These are phyloP conservation scores for Drosophila pegasa DNA, from an alignment of 2,888 invertebrate species.

Conservation along the genomic window DNA sequence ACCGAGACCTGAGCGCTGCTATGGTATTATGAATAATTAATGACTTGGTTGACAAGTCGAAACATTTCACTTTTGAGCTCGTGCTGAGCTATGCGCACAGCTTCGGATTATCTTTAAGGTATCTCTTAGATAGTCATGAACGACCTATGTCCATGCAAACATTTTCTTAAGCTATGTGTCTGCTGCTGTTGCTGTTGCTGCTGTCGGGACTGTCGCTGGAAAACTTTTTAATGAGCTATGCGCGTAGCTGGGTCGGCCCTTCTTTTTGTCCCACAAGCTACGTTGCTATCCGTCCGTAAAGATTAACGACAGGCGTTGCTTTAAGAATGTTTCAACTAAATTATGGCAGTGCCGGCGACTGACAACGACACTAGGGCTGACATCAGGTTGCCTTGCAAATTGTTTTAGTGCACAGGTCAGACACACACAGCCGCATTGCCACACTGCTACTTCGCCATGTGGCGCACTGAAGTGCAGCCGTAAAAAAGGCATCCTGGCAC, in stretches of 20 bases:
- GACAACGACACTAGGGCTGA: constrained; percentile 66
- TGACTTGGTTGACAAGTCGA: constrained; percentile 55
- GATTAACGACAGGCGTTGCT: constrained; percentile 65
- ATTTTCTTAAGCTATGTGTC: constrained; percentile 70
- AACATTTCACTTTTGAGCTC: constrained; percentile 64
- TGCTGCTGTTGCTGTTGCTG: constrained; percentile 46
- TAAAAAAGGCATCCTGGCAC: constrained; percentile 62
- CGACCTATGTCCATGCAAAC: constrained; percentile 47
- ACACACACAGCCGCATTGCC: constrained; percentile 44
- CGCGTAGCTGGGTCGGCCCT: constrained; percentile 36
- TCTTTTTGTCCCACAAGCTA: not conserved
- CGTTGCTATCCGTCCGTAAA: constrained; percentile 30
- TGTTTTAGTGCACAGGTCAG: constrained; percentile 79
- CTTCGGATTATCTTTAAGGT: constrained; percentile 65
- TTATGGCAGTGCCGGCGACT: constrained; percentile 57
- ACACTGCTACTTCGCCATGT: constrained; percentile 59
- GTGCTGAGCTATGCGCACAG: constrained; percentile 18
- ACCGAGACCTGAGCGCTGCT: constrained; percentile 17
- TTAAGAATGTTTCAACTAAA: constrained; percentile 79
- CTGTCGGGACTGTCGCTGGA: constrained; percentile 56
- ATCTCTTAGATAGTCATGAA: constrained; percentile 69
- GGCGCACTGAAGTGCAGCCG: constrained; percentile 72
- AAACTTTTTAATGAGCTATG: constrained; percentile 78
- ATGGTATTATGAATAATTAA: constrained; percentile 77
- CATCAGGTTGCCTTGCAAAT: constrained; percentile 77